phyloP scores from a whole-genome alignment of 2,888 invertebrate genomes.

The Sthenelais limicola region DNA sequence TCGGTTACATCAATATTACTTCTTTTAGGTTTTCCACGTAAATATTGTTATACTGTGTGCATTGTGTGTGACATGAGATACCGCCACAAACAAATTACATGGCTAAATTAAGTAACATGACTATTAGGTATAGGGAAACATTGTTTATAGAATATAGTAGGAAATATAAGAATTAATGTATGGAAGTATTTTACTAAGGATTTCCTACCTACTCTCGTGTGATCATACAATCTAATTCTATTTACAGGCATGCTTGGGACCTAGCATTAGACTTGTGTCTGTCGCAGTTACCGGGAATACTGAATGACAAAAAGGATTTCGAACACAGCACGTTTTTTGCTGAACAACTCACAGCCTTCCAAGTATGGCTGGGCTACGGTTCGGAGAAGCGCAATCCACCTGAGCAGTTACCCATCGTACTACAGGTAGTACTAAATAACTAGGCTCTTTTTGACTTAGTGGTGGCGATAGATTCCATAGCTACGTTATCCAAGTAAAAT shows the following conservation, averaged over 20 bases:
- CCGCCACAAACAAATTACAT: too few relatives aligned
- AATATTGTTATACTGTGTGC: too few relatives aligned
- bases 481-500: too few relatives aligned
- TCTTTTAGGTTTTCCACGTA: too few relatives aligned
- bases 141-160: too few relatives aligned
- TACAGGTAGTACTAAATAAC: too few relatives aligned
- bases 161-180: background rate
- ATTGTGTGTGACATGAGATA: too few relatives aligned
- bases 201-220: background rate
- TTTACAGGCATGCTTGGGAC: conserved; percentile 93
- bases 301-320: conserved; percentile 63
- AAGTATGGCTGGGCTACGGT: conserved; percentile 91
- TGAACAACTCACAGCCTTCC: conserved; percentile 97
- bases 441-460: too few relatives aligned
- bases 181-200: background rate
- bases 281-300: conserved; percentile 83
- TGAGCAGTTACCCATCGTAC: conserved; percentile 95
- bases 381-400: conserved; percentile 87
- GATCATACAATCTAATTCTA: background rate
- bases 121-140: too few relatives aligned
- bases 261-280: conserved; percentile 94
- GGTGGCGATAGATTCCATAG: too few relatives aligned
- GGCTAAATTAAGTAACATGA: too few relatives aligned
- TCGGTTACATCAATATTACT: too few relatives aligned
- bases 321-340: conserved; percentile 93